phyloP scores from a whole-genome alignment of 2,888 invertebrate genomes.

The Mythimna impura region DNA sequence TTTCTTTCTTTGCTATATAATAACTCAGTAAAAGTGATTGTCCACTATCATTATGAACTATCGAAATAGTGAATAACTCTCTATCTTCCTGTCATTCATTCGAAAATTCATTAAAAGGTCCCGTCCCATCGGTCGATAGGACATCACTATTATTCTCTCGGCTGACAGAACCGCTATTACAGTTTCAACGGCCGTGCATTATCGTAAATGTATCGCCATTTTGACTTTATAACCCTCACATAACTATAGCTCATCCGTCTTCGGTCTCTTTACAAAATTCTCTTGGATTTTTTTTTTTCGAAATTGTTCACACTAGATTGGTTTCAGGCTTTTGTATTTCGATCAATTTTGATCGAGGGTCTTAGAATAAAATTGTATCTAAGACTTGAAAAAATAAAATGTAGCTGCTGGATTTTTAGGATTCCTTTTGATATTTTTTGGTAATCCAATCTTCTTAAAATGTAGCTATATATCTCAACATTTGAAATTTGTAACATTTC shows the following conservation, averaged over 20 bases:
- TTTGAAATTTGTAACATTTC: neutral
- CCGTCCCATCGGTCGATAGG: slow-evolving; percentile 64
- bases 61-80: slow-evolving; percentile 14
- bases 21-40: neutral
- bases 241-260: slow-evolving; percentile 74
- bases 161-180: slow-evolving; percentile 78
- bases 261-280: slow-evolving; percentile 66
- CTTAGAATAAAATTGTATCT: slow-evolving; percentile 12
- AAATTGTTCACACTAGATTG: slow-evolving; percentile 54
- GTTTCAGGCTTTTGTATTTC: slow-evolving; percentile 43
- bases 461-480: neutral
- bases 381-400: slow-evolving; percentile 20
- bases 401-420: slow-evolving; percentile 17
- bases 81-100: slow-evolving; percentile 23
- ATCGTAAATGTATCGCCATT: slow-evolving; percentile 83
- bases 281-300: slow-evolving; percentile 54
- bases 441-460: slow-evolving; percentile 32
- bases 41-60: neutral
- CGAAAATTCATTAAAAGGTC: slow-evolving; percentile 55
- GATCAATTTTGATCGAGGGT: slow-evolving; percentile 41
- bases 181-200: slow-evolving; percentile 79
- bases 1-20: neutral
- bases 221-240: slow-evolving; percentile 80
- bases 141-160: slow-evolving; percentile 73
- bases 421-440: slow-evolving; percentile 2